Percentiles rank a stretch among this genome's conserved stretches.
phyloP scores from a whole-genome alignment of 2,113 vertebrate species.

The Cacatua alba region DNA sequence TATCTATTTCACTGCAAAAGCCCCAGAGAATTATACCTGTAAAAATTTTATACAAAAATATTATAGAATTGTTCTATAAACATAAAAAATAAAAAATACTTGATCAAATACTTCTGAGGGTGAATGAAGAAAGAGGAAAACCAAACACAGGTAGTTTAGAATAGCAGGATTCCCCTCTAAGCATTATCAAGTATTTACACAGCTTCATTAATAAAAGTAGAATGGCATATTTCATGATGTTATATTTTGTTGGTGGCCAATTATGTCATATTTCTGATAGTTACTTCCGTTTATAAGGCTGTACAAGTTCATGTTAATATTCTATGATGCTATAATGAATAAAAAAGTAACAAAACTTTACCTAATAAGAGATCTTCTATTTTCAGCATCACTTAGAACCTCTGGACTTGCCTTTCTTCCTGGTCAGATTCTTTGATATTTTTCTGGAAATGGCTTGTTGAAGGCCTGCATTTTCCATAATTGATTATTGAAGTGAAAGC shows the following conservation, averaged over 20 bases:
- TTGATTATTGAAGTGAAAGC: background rate
- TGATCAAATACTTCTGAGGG: background rate
- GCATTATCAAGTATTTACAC: background rate
- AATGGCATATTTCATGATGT: background rate
- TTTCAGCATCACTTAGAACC: background rate
- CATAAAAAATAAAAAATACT: background rate
- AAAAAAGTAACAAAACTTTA: background rate
- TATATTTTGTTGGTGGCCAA: background rate
- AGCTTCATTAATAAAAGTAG: slow-evolving; percentile 2
- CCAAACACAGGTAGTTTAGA: background rate
- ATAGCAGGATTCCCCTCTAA: background rate
- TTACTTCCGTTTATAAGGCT: background rate
- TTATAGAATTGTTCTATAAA: slow-evolving; percentile 7
- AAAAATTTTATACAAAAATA: background rate
- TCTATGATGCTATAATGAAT: background rate
- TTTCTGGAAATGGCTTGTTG: background rate
- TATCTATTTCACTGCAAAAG: background rate
- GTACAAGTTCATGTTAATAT: background rate
- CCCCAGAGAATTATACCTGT: background rate
- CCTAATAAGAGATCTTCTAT: background rate
- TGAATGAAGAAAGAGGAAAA: background rate
- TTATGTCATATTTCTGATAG: background rate
- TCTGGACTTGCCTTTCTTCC: background rate
- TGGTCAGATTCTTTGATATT: background rate
- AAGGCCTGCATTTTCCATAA: background rate